Evolutionary conservation across 2,113 vertebrate genomes (phyloP), one percentile per base, ranked within the genome.

Genomic region (Myotis yumanensis): DNA sequence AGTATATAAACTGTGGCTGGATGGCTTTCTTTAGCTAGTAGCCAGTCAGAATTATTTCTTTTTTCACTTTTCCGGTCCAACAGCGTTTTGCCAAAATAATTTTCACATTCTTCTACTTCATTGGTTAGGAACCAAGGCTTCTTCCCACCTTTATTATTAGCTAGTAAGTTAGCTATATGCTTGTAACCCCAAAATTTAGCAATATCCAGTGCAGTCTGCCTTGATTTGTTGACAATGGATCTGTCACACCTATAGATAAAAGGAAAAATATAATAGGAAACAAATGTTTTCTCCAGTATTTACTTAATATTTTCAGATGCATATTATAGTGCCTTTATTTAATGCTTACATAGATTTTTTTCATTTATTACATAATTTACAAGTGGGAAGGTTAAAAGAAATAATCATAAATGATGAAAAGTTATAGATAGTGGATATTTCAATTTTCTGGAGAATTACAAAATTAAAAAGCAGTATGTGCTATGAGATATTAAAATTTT

Each of bases 171-270:
- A 95, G 97, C 98, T 96, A 99, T 98, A 95, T 99, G 99, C 71
- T 98, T 98, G 98, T 99, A 99, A 11, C 99, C 99, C 99, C 99
- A 99, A 98, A 99, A 99, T 96, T 97, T 98, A 95, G 99, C 99
- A 77, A 99, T 98, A 62, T 99, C 99, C 85, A 98, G 97, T 87
- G 99, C 99, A 15, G 99, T 99, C 96, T 99, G 99, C 3, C 97
- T 98, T 35, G 99, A 99, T 75, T 98, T 98, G 98, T 99, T 99
- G 81, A 98, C 76, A 0, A 97, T 48, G 75, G 98, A 98, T 64
- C 95, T 99, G 95, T 99, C 99, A 92, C 99, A 99, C 89, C 99
- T 99, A 68, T 1, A 95, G 43, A 94, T 81, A 59, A 22, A 97
- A 83, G 87, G 81, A 96, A 91, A 96, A 93, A 93, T 46, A 91